These are phyloP conservation scores for Drosophila fungiperda DNA, from an alignment of 2,888 invertebrate species.

Conservation along the genomic window DNA sequence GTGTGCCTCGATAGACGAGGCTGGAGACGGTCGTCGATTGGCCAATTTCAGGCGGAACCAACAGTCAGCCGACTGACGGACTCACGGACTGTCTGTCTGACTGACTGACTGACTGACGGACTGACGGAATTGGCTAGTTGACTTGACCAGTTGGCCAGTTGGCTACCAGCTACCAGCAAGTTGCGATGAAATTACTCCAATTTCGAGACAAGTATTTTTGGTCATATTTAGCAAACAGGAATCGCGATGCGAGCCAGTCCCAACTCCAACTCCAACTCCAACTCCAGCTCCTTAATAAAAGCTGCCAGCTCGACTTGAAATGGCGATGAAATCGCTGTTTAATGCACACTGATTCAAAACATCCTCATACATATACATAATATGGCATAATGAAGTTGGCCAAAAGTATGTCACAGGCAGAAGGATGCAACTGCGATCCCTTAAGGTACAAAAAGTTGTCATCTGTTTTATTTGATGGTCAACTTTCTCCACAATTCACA, in stretches of 20 bases:
- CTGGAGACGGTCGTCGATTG: conserved; percentile 21
- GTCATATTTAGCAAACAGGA: conserved; percentile 82
- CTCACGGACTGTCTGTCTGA: not conserved
- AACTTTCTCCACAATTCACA: not conserved
- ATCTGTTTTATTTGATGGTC: not conserved
- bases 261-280: conserved; percentile 4
- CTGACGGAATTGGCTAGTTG: not conserved
- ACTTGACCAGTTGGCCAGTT: conserved; percentile 18
- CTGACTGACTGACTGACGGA: not conserved
- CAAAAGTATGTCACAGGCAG: not conserved
- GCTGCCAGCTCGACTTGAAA: conserved; percentile 72
- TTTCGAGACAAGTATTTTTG: conserved; percentile 80
- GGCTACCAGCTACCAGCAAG: conserved; percentile 28
- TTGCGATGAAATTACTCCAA: conserved; percentile 79
- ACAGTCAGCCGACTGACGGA: conserved; percentile 10
- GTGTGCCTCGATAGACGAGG: conserved; percentile 60
- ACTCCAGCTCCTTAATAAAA: conserved; percentile 1
- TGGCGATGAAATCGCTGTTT: conserved; percentile 81
- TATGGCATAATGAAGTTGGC: not conserved
- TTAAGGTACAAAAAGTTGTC: not conserved
- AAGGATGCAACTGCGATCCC: not conserved
- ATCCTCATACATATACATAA: not conserved
- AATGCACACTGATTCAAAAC: conserved; percentile 46
- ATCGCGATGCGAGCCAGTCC: conserved; percentile 36
- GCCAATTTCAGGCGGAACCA: conserved; percentile 71